phyloP scores from a whole-genome alignment of 2,888 invertebrate genomes.

The Oxycera nigricornis region DNA sequence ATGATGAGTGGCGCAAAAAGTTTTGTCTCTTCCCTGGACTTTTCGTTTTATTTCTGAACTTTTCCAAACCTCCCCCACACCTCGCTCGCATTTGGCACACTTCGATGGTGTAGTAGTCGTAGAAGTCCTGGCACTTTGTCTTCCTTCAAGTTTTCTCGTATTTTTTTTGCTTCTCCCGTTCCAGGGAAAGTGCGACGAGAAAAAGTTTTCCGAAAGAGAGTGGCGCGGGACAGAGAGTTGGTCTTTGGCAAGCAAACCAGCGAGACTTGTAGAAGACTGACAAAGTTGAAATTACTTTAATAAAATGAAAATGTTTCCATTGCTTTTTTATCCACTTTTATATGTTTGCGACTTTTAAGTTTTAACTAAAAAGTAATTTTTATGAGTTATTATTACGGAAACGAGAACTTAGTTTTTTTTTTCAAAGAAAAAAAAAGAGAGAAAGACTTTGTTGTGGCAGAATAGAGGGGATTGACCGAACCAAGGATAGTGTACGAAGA shows the following conservation, averaged over 20 bases:
- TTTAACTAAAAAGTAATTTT: slow-evolving; percentile 36
- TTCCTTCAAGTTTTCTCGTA: background rate
- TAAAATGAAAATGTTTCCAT: slow-evolving; percentile 38
- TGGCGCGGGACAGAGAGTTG: background rate
- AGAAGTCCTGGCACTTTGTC: background rate
- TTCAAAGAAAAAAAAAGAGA: background rate
- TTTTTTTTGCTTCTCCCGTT: background rate
- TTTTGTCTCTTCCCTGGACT: slow-evolving; percentile 17
- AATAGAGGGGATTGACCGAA: background rate
- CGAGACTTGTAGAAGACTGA: slow-evolving; percentile 9
- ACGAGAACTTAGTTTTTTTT: slow-evolving; percentile 30
- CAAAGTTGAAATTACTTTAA: slow-evolving; percentile 40
- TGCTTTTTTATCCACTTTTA: slow-evolving; percentile 11
- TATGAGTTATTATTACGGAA: slow-evolving; percentile 36
- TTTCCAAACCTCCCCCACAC: background rate
- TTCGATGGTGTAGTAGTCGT: no score
- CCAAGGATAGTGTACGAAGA: background rate
- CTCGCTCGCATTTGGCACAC: background rate
- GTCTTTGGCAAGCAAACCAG: background rate
- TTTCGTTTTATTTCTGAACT: background rate
- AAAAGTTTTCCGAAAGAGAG: background rate
- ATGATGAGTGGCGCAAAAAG: slow-evolving; percentile 7
- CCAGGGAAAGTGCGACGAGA: slow-evolving; percentile 7
- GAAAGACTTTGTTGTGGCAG: background rate
- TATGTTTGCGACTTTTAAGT: slow-evolving; percentile 27